Conservation (phyloP, 1,140 invertebrate genomes). For the Rhynchophorus ferrugineus region DNA sequence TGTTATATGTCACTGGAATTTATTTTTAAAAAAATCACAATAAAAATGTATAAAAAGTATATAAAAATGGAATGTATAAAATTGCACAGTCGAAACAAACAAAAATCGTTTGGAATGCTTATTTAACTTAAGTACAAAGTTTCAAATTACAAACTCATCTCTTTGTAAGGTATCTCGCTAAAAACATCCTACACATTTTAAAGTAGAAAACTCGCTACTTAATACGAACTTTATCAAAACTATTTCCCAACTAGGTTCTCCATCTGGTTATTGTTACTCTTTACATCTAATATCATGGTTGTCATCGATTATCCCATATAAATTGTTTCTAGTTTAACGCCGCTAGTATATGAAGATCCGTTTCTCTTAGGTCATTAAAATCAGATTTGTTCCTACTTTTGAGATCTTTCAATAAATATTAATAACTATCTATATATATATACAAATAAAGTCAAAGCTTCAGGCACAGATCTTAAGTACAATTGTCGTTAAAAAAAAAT, state of each 20-base stretch:
- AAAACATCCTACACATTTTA: background rate
- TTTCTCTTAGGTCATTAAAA: too few relatives aligned
- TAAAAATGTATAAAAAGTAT: conserved; percentile 17
- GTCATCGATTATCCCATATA: too few relatives aligned
- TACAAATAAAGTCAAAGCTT: conserved; percentile 22
- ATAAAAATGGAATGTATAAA: conserved; percentile 24
- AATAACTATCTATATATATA: conserved; percentile 11
- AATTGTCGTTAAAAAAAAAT: background rate
- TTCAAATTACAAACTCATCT: conserved; percentile 2
- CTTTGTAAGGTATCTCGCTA: background rate
- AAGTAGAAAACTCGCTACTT: background rate
- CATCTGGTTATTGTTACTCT: too few relatives aligned
- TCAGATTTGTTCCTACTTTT: conserved; percentile 13
- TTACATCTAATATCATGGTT: too few relatives aligned
- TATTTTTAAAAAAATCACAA: conserved; percentile 24
- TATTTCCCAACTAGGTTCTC: too few relatives aligned
- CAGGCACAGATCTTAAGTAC: conserved; percentile 26
- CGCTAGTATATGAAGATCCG: too few relatives aligned
- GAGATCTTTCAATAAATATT: conserved; percentile 29
- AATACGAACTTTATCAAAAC: background rate
- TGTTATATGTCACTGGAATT: background rate
- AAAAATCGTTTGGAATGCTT: conserved; percentile 7
- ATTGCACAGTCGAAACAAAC: conserved; percentile 11
- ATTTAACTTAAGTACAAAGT: background rate
- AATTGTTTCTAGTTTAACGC: too few relatives aligned